Base-by-base conservation (phyloP, 2,888 invertebrate genomes). In the Congeria kusceri region DNA sequence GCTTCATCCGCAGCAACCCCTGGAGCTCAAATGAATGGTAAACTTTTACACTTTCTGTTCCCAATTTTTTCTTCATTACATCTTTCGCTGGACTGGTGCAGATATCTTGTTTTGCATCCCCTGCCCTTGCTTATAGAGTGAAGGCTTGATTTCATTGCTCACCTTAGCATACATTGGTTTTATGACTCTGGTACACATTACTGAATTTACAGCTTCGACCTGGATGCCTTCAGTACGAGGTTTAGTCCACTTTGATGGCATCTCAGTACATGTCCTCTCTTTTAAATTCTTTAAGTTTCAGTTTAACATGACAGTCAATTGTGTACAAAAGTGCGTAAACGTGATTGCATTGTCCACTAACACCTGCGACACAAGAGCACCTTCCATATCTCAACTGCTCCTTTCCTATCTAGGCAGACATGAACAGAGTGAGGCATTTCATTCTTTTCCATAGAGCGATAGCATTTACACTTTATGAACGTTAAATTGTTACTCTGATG, bases 271-370 rank as follows among this genome's bases (percentile, higher is more conserved):
- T 4, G 57, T 67, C n/a, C 44, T 67, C 39, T 9, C 11, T 32
- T 56, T 32, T 3, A 39, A 67, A 57, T 23, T 23, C 18, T 3
- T 20, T 3, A 1, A 39, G 23, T 20, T 56, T 39, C 28, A 57
- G 13, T 32, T 67, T 67, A 7, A 57, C 3, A 20, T 15, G 23
- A 29, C 53, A 53, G 23, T 65, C 65, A 25, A 49, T 28, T 1
- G 53, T 53, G 29, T 53, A 65, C 4, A 65, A 29, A 27, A 65
- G 32, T 7, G 66, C 57, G 57, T 57, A 32, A n/a, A 68, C 47
- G 46, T 68, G 68, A 15, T 68, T 68, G n/a, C 68, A 68, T n/a
- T 28, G 59, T 18, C 66, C 66, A 56, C 66, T 39, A 11, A 29
- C 44, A 18, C 66, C 57, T 29, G 56, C 57, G 20, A 67, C 66